Base-by-base conservation (phyloP, 2,888 invertebrate genomes). In the Odontocerum albicorne region DNA sequence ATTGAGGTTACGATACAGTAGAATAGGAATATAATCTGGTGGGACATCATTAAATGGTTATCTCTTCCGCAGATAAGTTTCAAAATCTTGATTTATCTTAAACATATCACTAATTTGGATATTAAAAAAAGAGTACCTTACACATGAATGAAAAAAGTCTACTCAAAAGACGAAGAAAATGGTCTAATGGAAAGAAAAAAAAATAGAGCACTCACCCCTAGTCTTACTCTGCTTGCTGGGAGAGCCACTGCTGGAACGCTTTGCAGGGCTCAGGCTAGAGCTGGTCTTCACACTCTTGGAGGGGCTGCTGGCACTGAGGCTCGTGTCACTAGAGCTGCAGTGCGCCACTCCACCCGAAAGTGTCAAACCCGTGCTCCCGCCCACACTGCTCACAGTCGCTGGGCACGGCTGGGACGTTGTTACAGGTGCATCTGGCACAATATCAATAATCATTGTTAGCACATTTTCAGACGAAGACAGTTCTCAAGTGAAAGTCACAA, bases 251-350 rank as follows among this genome's bases (percentile, higher is more conserved):
- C 88, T 88, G 57, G 86, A 87, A 59, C 90, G 75, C 70, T 92
- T 92, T 0, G 92, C 91, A 0, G 92, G 92, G 66, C 90, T 90
- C 35, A 92, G 77, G 63, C 90, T 91, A 16, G 90, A 88, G 22
- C 90, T 90, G 43, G 92, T 92, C 68, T 92, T 91, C 8, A 90
- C 85, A 70, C 91, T 92, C 69, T 92, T 88, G 45, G 90, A 91
- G 0, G 92, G 92, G 66, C 90, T 91, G 62, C 87, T 87, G 36
- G 87, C 88, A 64, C 86, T 86, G 31, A 84, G 69, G 65, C 86
- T 74, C 7, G 78, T 78, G 63, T 78, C 78, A 0, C 77, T 77
- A 0, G 78, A 78, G 40, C 77, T 77, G 65, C 78, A 77, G 61
- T 74, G 79, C 47, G 46, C 56, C 22, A 32, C 64, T 62, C 43